Conservation (phyloP, 2,888 invertebrate species). For the Hermaeophaga mercurialis region DNA sequence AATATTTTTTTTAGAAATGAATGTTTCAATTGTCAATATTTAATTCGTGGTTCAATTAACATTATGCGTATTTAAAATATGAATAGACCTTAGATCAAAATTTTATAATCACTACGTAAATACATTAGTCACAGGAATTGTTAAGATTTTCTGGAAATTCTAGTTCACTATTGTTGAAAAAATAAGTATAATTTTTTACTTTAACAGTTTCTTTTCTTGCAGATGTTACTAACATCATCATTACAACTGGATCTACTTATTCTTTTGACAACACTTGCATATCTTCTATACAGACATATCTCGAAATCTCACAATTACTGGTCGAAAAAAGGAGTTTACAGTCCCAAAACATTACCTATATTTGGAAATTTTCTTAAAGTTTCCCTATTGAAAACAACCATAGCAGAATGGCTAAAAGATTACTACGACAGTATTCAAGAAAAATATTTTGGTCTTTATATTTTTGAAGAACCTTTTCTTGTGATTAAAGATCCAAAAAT, state of each 20-base stretch:
- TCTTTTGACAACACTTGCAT: neutral
- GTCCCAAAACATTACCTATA: constrained; percentile 40
- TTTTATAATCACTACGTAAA: too few species aligned
- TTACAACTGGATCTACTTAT: constrained; percentile 10
- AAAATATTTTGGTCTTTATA: constrained; percentile 59
- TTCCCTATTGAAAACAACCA: constrained; percentile 26
- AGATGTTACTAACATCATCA: constrained; percentile 30
- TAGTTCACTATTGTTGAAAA: too few species aligned
- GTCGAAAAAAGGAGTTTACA: constrained; percentile 40
- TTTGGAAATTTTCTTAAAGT: constrained; percentile 40
- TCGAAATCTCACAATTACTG: constrained; percentile 43
- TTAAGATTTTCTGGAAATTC: too few species aligned
- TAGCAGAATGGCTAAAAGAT: constrained; percentile 33
- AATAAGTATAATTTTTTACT: too few species aligned
- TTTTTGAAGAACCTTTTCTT: constrained; percentile 59
- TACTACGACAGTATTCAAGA: constrained; percentile 32
- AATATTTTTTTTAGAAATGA: too few species aligned
- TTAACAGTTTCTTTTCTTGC: too few species aligned
- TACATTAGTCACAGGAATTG: too few species aligned
- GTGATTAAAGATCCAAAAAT: constrained; percentile 58
- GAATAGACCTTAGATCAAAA: too few species aligned
- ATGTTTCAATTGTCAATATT: too few species aligned
- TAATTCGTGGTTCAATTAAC: too few species aligned
- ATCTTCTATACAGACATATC: constrained; percentile 36
- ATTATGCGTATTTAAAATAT: too few species aligned